Base-by-base conservation (phyloP, 2,888 invertebrate genomes). In the Blastobasis lacticolella region DNA sequence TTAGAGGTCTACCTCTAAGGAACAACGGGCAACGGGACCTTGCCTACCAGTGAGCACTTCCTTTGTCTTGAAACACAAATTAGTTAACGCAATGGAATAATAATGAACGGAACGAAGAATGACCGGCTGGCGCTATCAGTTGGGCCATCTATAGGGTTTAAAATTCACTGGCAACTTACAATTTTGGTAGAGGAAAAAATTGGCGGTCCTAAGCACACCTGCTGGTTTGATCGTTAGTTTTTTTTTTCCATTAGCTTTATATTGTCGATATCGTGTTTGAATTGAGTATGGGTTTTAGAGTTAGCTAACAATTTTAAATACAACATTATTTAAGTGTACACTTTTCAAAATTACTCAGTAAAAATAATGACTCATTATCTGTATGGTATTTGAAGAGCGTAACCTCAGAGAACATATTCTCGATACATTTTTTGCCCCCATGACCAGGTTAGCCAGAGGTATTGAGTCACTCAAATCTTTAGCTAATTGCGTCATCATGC, bases 51-150 rank as follows among this genome's bases (percentile, higher is more conserved):
- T 72, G 66, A 66, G 64, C 65, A 80, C 79, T 83, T 87, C 85
- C 86, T 84, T 67, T 73, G 74, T 71, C 68, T 78, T 69, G 68
- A 51, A 74, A 80, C 71, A 80, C 79, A 82, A 83, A 84, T 82
- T 79, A 81, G 76, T 71, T 67, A 73, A 68, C 69, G 62, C 67
- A 63, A 54, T 59, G 57, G 84, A 84, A 86, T 86, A 79, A 73
- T 74, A 85, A 86, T 83, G 67, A 75, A 73, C 66, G 61, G 61
- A 62, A 62, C 63, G 66, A 60, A 63, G 65, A 56, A 54, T 52
- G 48, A 46, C 60, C 57, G 55, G 50, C 53, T 50, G 49, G 38
- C 50, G 51, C 53, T 63, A 64, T 67, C 61, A 57, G 52, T 50
- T 53, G 58, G 56, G 55, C 59, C 52, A 65, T 61, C 64, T 57